These are phyloP conservation scores for Philypnodon macrostomus DNA, from an alignment of 2,797 vertebrate genomes.

Conservation along the genomic window DNA sequence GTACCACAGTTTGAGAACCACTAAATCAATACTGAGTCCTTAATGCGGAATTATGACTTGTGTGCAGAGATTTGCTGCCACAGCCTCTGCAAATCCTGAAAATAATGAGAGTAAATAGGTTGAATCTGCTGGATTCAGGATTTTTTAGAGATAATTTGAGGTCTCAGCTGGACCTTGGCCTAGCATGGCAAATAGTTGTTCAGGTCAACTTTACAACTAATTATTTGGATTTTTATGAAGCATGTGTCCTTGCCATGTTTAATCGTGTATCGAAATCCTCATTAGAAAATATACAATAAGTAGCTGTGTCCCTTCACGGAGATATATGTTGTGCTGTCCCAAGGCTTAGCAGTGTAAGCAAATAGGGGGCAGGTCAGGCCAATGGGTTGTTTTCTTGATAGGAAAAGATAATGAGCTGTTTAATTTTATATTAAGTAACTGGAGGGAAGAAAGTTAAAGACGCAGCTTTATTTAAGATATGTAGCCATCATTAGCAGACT, in stretches of 20 bases:
- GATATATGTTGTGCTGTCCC: constrained; percentile 14
- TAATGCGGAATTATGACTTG: constrained; percentile 24
- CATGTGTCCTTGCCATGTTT: constrained; percentile 17
- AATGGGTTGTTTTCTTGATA: no score
- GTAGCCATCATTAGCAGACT: no score
- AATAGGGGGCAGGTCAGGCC: constrained; percentile 14
- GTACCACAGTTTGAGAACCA: constrained; percentile 12
- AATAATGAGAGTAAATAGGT: constrained; percentile 24
- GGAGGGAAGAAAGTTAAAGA: no score
- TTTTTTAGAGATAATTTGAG: constrained; percentile 6
- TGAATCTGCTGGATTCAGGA: constrained; percentile 3
- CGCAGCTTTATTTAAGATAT: no score
- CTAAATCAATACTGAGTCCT: constrained; percentile 8
- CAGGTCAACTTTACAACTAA: constrained; percentile 5
- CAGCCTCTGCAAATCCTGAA: constrained; percentile 16
- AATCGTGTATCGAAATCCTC: constrained; percentile 17
- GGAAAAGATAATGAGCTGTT: no score
- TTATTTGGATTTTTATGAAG: constrained; percentile 14
- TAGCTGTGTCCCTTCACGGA: constrained; percentile 18
- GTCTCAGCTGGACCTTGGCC: background rate
- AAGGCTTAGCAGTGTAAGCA: constrained; percentile 8
- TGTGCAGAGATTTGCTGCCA: constrained; percentile 18
- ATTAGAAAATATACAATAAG: constrained; percentile 15
- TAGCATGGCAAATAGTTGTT: constrained; percentile 3
- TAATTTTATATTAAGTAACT: no score